These are phyloP conservation scores for Pterocles burchelli DNA, from an alignment of 2,113 vertebrate genomes.

Conservation along the genomic window DNA sequence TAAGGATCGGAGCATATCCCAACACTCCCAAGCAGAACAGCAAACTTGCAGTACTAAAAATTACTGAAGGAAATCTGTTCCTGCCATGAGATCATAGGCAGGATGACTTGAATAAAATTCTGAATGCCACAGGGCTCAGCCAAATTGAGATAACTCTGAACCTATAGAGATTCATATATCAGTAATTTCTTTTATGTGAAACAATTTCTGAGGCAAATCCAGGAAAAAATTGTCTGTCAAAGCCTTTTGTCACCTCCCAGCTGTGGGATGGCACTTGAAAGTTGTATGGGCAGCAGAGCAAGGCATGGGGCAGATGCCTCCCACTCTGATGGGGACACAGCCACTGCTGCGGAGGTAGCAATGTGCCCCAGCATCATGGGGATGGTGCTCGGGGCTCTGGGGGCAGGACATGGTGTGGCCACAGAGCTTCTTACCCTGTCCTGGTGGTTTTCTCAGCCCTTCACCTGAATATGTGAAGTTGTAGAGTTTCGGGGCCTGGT, in stretches of 20 bases:
- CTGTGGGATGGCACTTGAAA: not conserved
- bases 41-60: not conserved
- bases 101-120: not conserved
- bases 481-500: not conserved
- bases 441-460: not conserved
- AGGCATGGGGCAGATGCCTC: not conserved
- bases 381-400: not conserved
- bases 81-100: not conserved
- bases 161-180: not conserved
- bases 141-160: not conserved
- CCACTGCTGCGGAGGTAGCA: not conserved
- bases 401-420: too few species aligned
- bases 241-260: not conserved
- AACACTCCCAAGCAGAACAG: not conserved
- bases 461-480: not conserved
- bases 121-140: not conserved
- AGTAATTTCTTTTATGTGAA: not conserved
- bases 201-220: not conserved
- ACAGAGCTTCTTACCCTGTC: not conserved
- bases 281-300: not conserved
- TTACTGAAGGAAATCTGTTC: not conserved
- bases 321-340: not conserved
- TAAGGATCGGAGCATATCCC: not conserved
- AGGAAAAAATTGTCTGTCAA: not conserved
- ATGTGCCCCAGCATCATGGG: fast-evolving